Percentiles rank a stretch among this genome's conserved stretches.
These are phyloP conservation scores for Pionites leucogaster DNA, from an alignment of 2,113 vertebrate species.

Conservation along the genomic window DNA sequence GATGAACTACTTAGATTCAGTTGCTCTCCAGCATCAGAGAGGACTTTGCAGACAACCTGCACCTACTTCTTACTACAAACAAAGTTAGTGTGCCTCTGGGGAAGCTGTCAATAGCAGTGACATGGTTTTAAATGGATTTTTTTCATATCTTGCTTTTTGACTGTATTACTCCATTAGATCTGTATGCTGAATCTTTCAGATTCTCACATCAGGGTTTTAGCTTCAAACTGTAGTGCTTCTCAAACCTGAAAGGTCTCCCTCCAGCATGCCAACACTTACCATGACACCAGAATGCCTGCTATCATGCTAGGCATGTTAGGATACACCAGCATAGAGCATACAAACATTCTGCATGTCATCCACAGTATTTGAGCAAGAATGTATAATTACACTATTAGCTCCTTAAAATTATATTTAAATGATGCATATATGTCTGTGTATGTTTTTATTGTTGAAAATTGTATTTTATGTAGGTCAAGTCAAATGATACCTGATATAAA, in stretches of 20 bases:
- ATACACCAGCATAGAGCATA: background rate
- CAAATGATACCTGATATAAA: background rate
- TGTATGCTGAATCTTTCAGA: background rate
- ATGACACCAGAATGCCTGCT: background rate
- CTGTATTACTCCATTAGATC: background rate
- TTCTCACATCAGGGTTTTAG: background rate
- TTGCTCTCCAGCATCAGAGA: background rate
- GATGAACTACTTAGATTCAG: background rate
- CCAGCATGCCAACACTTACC: background rate
- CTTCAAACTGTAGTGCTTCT: background rate
- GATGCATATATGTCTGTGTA: background rate
- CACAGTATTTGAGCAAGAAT: background rate
- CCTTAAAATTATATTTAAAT: background rate
- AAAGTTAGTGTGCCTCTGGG: background rate
- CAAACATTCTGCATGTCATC: background rate
- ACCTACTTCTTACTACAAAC: background rate
- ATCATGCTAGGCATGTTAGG: background rate
- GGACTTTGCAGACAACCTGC: background rate
- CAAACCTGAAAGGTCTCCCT: background rate
- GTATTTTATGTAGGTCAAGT: background rate
- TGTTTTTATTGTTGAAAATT: background rate
- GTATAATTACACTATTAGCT: background rate
- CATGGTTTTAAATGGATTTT: background rate
- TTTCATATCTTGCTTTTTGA: background rate
- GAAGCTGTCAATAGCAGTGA: background rate